phyloP scores from a whole-genome alignment of 1,140 invertebrate genomes.

The Psilanteris sp. region DNA sequence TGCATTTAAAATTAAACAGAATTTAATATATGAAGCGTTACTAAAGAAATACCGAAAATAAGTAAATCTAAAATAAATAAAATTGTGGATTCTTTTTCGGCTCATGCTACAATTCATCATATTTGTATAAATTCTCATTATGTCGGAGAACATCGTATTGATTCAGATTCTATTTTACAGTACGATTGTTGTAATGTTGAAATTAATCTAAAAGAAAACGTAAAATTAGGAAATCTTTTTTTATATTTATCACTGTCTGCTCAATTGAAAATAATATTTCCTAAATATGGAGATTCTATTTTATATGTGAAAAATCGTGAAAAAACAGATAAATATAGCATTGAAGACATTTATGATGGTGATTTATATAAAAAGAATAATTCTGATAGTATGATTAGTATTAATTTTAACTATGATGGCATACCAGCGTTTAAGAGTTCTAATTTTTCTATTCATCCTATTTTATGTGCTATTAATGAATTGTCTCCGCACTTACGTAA shows the following conservation, averaged over 20 bases:
- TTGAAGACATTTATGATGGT: constrained; percentile 6
- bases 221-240: constrained; percentile 12
- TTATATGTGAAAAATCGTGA: constrained; percentile 7
- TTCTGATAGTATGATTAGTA: too few relatives aligned
- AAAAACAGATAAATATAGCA: constrained; percentile 8
- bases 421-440: too few relatives aligned
- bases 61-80: too few relatives aligned
- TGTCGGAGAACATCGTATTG: too few relatives aligned
- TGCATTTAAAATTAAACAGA: too few relatives aligned
- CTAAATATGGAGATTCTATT: constrained; percentile 2
- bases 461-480: constrained; percentile 51
- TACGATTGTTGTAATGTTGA: constrained; percentile 3
- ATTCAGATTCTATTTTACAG: too few relatives aligned
- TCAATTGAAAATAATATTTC: constrained; percentile 8
- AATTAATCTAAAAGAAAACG: constrained; percentile 6
- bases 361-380: constrained; percentile 6
- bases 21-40: too few relatives aligned
- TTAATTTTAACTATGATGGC: constrained; percentile 55
- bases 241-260: constrained; percentile 9
- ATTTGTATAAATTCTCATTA: too few relatives aligned
- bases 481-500: background rate
- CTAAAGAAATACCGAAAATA: too few relatives aligned
- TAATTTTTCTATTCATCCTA: too few relatives aligned
- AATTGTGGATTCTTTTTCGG: too few relatives aligned
- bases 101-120: too few relatives aligned